Conservation (phyloP, 2,797 vertebrate genomes). For the Smutsia temminckii region DNA sequence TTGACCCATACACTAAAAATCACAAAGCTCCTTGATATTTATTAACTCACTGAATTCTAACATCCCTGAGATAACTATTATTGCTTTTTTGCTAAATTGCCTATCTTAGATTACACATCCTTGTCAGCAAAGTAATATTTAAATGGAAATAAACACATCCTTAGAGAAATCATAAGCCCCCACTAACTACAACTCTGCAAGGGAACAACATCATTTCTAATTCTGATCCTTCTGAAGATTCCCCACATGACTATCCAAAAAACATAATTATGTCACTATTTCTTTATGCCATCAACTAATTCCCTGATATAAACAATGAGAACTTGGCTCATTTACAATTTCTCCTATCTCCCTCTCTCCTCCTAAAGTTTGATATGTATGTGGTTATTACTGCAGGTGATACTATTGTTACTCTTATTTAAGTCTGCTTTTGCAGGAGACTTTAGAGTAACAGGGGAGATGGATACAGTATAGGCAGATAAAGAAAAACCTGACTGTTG, state of each 20-base stretch:
- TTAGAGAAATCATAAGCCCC: neutral
- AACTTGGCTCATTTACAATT: neutral
- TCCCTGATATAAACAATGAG: neutral
- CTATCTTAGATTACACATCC: neutral
- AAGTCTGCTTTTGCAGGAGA: neutral
- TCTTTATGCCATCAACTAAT: neutral
- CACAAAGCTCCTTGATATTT: neutral
- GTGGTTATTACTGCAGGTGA: neutral
- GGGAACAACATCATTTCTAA: neutral
- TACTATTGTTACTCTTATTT: neutral
- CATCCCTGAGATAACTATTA: neutral
- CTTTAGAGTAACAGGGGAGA: neutral
- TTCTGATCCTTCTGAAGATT: neutral
- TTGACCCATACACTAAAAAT: neutral
- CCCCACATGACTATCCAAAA: neutral
- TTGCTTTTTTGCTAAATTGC: neutral
- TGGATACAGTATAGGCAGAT: neutral
- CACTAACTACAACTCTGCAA: neutral
- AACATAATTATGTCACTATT: neutral
- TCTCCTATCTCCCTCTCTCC: neutral
- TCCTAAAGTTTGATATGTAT: neutral
- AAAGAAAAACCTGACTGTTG: neutral
- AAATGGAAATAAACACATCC: conserved; percentile 12
- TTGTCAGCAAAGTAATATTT: conserved; percentile 20
- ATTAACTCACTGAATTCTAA: neutral